phyloP scores from a whole-genome alignment of 2,888 invertebrate species.

The Diloba caeruleocephala region DNA sequence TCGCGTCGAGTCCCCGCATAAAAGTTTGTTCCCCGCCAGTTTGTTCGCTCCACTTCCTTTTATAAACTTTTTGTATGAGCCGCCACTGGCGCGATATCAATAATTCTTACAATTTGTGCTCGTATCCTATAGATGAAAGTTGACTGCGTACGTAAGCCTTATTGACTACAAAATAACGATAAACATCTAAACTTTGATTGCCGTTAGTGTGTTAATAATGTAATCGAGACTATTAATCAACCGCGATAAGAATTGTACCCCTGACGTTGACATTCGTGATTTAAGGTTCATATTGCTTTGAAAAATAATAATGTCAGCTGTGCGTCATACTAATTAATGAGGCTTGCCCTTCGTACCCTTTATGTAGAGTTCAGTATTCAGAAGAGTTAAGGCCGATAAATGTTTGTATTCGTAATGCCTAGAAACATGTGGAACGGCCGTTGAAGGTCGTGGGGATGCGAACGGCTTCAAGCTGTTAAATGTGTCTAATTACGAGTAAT shows the following conservation, averaged over 20 bases:
- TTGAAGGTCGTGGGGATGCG: no score
- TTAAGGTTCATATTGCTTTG: slow-evolving; percentile 38
- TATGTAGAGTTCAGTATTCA: slow-evolving; percentile 28
- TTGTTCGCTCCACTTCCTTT: slow-evolving; percentile 87
- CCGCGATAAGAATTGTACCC: slow-evolving; percentile 36
- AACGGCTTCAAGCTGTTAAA: no score
- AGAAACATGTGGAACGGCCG: background rate
- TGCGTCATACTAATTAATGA: slow-evolving; percentile 53
- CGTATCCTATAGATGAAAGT: slow-evolving; percentile 68
- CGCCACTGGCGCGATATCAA: slow-evolving; percentile 77
- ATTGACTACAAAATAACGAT: slow-evolving; percentile 56
- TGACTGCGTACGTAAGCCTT: slow-evolving; percentile 58
- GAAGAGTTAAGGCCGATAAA: slow-evolving; percentile 27
- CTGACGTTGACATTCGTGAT: slow-evolving; percentile 50
- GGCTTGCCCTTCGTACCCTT: slow-evolving; percentile 34
- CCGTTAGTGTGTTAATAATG: slow-evolving; percentile 43
- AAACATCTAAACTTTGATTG: slow-evolving; percentile 55
- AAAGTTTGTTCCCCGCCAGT: slow-evolving; percentile 85
- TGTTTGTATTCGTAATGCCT: background rate
- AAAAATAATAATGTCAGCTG: slow-evolving; percentile 44
- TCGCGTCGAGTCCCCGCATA: slow-evolving; percentile 79
- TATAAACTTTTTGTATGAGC: slow-evolving; percentile 86
- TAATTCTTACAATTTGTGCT: slow-evolving; percentile 83
- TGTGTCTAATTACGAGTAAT: no score
- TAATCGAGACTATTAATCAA: slow-evolving; percentile 54